Evolutionary conservation across 2,888 invertebrate genomes (phyloP).

Genomic region (Pediacus dermestoides): DNA sequence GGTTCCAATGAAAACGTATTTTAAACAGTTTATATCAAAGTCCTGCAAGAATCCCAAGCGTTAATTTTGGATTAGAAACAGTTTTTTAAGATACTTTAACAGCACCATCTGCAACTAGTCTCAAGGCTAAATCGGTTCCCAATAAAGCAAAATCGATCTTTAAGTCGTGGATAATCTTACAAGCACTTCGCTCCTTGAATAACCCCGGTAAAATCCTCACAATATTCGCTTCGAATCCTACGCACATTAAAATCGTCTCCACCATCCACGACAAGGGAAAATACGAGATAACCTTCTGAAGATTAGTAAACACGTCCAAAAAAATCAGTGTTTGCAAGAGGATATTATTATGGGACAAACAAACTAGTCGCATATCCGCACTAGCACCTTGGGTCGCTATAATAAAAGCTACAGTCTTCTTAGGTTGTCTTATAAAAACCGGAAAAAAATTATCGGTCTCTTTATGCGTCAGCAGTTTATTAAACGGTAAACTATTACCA

Average conservation of each 20-base stretch:
- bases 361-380: conserved; percentile 35
- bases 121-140: conserved; percentile 34
- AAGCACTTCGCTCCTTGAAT: conserved; percentile 36
- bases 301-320: conserved; percentile 26
- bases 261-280: conserved; percentile 39
- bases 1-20: conserved; percentile 35
- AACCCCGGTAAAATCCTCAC: conserved; percentile 32
- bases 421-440: conserved; percentile 29
- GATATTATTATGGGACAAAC: conserved; percentile 39
- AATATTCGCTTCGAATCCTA: conserved; percentile 32
- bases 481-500: conserved; percentile 25
- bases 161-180: conserved; percentile 41
- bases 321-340: conserved; percentile 30
- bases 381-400: conserved; percentile 38
- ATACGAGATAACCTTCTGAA: conserved; percentile 36
- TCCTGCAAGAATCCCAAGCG: too few species aligned
- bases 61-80: conserved; percentile 5
- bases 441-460: conserved; percentile 31
- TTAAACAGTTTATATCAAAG: conserved; percentile 38
- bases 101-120: conserved; percentile 33
- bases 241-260: conserved; percentile 35
- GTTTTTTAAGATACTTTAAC: conserved; percentile 31
- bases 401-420: conserved; percentile 37
- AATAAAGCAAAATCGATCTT: conserved; percentile 36
- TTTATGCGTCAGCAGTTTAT: conserved; percentile 23